phyloP scores from a whole-genome alignment of 2,888 invertebrate species.

The Pollenia labialis region DNA sequence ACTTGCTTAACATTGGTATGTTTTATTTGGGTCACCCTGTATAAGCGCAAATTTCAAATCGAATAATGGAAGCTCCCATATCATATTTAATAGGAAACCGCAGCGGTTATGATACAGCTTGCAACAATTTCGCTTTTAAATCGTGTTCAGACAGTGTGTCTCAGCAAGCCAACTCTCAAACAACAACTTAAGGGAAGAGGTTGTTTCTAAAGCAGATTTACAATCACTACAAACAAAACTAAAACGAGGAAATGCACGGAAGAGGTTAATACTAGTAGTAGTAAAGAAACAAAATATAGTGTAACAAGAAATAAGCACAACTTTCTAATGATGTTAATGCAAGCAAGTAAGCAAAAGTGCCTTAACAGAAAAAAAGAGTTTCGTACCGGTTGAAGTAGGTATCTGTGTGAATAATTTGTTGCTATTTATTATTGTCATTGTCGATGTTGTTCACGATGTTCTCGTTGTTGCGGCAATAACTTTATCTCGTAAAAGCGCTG shows the following conservation, averaged over 20 bases:
- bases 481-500: constrained; percentile 63
- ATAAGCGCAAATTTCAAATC: too few species aligned
- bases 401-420: constrained; percentile 73
- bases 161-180: constrained; percentile 12
- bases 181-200: constrained; percentile 39
- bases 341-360: constrained; percentile 19
- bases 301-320: constrained; percentile 55
- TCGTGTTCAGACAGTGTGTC: constrained; percentile 68
- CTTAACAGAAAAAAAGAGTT: constrained; percentile 16
- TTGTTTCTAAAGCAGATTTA: background rate
- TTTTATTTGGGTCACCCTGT: too few species aligned
- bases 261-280: background rate
- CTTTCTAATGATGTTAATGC: constrained; percentile 63
- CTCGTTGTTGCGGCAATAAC: constrained; percentile 60
- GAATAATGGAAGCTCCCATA: constrained; percentile 42
- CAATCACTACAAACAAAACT: background rate
- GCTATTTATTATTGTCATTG: constrained; percentile 69
- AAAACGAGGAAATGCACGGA: constrained; percentile 20
- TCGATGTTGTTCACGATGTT: constrained; percentile 52
- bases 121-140: constrained; percentile 58
- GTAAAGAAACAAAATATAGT: constrained; percentile 12
- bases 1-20: too few species aligned
- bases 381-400: constrained; percentile 63
- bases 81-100: constrained; percentile 6
- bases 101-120: constrained; percentile 42